These are phyloP conservation scores for Bruchidius siliquastri DNA, from an alignment of 2,888 invertebrate genomes.

Conservation along the genomic window DNA sequence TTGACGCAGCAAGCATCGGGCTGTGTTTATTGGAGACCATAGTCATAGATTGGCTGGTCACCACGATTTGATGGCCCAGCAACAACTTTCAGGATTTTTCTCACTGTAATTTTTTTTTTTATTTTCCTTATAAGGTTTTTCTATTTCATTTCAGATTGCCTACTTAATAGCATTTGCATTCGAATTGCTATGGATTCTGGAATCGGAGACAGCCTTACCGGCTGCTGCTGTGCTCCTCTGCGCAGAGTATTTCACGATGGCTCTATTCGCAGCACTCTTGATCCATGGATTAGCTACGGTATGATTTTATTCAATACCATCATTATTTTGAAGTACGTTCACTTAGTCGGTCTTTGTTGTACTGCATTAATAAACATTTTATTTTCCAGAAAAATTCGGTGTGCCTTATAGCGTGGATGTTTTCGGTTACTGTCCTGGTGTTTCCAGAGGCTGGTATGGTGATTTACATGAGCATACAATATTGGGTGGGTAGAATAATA, in stretches of 20 bases:
- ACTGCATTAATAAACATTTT: too few species aligned
- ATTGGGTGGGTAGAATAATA: conserved; percentile 47
- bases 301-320: conserved; percentile 28
- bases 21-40: too few species aligned
- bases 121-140: too few species aligned
- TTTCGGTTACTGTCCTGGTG: conserved; percentile 49
- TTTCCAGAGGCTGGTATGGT: conserved; percentile 55
- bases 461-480: conserved; percentile 53
- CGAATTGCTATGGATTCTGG: conserved; percentile 51
- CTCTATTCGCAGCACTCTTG: conserved; percentile 49
- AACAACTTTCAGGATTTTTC: too few species aligned
- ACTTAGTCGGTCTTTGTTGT: too few species aligned
- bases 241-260: conserved; percentile 51
- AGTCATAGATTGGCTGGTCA: too few species aligned
- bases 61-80: too few species aligned
- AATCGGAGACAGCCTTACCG: conserved; percentile 46
- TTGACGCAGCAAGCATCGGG: too few species aligned
- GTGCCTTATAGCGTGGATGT: conserved; percentile 52
- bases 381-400: conserved; percentile 49
- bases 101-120: too few species aligned
- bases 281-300: conserved; percentile 53
- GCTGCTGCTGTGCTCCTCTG: conserved; percentile 51
- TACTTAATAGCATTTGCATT: conserved; percentile 53
- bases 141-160: conserved; percentile 46
- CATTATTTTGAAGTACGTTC: too few species aligned